A percentile compares a stretch with the other conserved stretches of the same genome.
These are phyloP conservation scores for Caprella mutica DNA, from an alignment of 2,888 invertebrate genomes.

Conservation along the genomic window DNA sequence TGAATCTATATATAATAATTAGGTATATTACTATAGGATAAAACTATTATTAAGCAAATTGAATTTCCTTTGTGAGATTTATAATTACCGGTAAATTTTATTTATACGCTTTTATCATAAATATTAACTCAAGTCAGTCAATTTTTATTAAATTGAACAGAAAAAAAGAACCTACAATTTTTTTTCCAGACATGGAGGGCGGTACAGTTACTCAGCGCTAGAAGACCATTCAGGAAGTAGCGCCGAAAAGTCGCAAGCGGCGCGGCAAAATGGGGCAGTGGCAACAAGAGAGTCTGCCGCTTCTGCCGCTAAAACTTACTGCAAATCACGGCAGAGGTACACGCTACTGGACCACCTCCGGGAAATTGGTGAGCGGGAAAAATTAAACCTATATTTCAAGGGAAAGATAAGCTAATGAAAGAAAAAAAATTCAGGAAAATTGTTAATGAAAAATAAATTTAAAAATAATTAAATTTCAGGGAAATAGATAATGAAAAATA, in stretches of 20 bases:
- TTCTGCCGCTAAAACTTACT: constrained; percentile 53
- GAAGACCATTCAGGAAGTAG: constrained; percentile 47
- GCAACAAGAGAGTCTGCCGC: constrained; percentile 53
- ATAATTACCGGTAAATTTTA: neutral
- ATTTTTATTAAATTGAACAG: neutral
- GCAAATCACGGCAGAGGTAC: constrained; percentile 55
- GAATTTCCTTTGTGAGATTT: too few species aligned
- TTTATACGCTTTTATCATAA: too few species aligned
- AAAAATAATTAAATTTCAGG: too few species aligned
- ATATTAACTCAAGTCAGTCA: neutral
- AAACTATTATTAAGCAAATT: neutral
- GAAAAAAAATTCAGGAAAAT: too few species aligned
- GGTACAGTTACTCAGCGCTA: constrained; percentile 57
- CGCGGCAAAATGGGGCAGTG: constrained; percentile 49
- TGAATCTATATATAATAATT: neutral
- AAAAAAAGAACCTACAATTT: neutral
- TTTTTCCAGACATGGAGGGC: constrained; percentile 44
- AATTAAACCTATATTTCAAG: too few species aligned
- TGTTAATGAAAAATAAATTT: too few species aligned
- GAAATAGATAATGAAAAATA: too few species aligned
- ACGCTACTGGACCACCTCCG: constrained; percentile 65
- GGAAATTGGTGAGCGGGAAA: constrained; percentile 60
- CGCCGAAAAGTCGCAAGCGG: constrained; percentile 41
- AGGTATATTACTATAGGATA: neutral
- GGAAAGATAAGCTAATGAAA: too few species aligned